Evolutionary conservation across 1,140 invertebrate genomes (phyloP).

Genomic region (Apocrypta bakeri): DNA sequence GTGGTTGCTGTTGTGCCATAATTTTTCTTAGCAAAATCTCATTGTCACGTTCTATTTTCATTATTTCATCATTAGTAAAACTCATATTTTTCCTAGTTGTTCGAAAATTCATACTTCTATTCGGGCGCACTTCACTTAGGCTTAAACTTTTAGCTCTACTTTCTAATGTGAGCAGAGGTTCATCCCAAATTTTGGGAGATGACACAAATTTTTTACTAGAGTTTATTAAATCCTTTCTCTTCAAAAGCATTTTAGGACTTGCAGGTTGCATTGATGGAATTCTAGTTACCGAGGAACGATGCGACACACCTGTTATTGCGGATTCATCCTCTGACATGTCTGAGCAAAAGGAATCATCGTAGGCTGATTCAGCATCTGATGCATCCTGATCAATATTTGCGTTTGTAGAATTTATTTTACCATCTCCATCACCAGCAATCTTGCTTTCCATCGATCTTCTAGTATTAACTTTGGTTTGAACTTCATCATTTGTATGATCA

Average conservation of each 20-base stretch:
- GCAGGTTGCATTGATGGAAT: constrained; percentile 1
- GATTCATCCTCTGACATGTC: constrained; percentile 58
- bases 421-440: constrained; percentile 39
- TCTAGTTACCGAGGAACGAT: constrained; percentile 48
- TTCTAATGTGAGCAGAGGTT: constrained; percentile 10
- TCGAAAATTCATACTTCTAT: background rate
- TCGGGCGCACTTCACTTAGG: constrained; percentile 13
- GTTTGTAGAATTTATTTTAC: too few relatives aligned
- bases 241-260: background rate
- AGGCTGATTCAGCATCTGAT: constrained; percentile 57
- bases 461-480: background rate
- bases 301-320: constrained; percentile 53
- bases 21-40: constrained; percentile 71
- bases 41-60: constrained; percentile 73
- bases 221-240: background rate
- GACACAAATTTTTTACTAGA: constrained; percentile 6
- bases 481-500: constrained; percentile 21
- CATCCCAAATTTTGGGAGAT: constrained; percentile 11
- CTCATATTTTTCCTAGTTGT: constrained; percentile 69
- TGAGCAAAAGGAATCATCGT: constrained; percentile 62
- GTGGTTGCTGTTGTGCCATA: constrained; percentile 63
- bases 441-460: constrained; percentile 34
- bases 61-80: constrained; percentile 71
- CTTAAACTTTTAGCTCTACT: constrained; percentile 33
- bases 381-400: background rate